Base-by-base conservation (phyloP, 1,140 invertebrate genomes). In the Drosophila yakuba region DNA sequence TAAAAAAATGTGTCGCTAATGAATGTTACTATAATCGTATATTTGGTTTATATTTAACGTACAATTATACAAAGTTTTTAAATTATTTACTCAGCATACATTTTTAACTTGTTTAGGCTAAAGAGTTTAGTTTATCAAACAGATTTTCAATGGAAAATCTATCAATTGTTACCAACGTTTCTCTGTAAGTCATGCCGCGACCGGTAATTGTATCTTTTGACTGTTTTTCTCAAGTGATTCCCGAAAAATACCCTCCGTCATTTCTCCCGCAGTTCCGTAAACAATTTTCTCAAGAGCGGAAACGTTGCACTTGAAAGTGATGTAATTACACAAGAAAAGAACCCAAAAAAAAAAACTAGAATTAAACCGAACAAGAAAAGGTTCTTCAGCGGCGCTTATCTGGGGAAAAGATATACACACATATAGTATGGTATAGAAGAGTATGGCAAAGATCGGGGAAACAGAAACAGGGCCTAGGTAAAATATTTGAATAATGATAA, bases 401-500 rank as follows among this genome's bases (percentile, higher is more conserved):
- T 15, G 17, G 10, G 47, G 56, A 23, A 32, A 15, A 56, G 20
- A 17, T 43, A 28, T 28, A 38, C 41, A 23, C 36, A 23, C 28
- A n/a, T 15, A 23, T 20, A 20, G 20, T 20, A 20, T 20, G 20
- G 20, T 20, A 20, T 20, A 20, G 20, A 2, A 20, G 1, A 20
- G 20, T 20, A 20, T 52, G 59, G 32, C 62, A 23, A 39, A 55
- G 62, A 69, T 69, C 61, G 23, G 45, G 50, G 14, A 59, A 59
- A 41, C 17, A 71, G 62, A 55, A 15, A 59, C 20, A 50, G 32
- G 47, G 58, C 25, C 52, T 85, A 86, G 83, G 82, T 86, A 86
- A 86, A 86, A 88, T 86, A 86, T 86, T 86, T 86, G 63, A 86
- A 86, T 86, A 86, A 86, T 86, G 82, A 86, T 86, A 86, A 83